Base-by-base conservation (phyloP, 2,888 invertebrate species). In the Andrena marginata region DNA sequence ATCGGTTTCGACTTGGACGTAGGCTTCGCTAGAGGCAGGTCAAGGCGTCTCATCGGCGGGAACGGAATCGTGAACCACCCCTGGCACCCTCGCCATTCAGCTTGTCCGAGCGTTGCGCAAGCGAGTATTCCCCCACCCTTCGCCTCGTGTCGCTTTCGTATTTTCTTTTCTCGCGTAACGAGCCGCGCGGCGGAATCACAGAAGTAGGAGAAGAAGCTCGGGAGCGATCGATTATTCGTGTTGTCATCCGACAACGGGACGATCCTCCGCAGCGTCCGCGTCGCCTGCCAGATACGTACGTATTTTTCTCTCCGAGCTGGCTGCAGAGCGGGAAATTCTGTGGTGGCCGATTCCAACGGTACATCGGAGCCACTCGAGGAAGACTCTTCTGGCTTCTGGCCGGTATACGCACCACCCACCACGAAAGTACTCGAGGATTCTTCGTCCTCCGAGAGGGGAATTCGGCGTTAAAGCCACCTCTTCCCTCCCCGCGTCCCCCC, bases 391-490 rank as follows among this genome's bases (percentile, higher is more conserved):
- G 73, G 35, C 63, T 62, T 70, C 77, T 48, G 73, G 35, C 49
- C 35, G 33, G 60, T 63, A 70, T 60, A 75, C 81, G 67, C 85
- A 83, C 86, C 86, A 86, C 86, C 86, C 86, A 85, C 86, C 84
- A 74, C 80, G 80, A 85, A 68, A 67, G 71, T 79, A 84, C 84
- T 83, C 77, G 80, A 83, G 69, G 76, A 85, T 79, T 79, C 77
- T 79, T 84, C 86, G 76, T 85, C 80, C 83, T 83, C 75, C 73
- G 75, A 76, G 75, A 68, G 51, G 77, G 59, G 85, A 83, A 83
- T 86, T 86, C 86, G 83, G 83, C 71, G 74, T 63, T 75, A 67
- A 75, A 74, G 60, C 68, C 60, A 63, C 33, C 80, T 68, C 63
- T 60, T 60, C n/a, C 35, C n/a, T n/a, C 10, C 56, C 33, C 8